Conservation (phyloP, 1,140 invertebrate genomes). For the Anoplophora glabripennis region DNA sequence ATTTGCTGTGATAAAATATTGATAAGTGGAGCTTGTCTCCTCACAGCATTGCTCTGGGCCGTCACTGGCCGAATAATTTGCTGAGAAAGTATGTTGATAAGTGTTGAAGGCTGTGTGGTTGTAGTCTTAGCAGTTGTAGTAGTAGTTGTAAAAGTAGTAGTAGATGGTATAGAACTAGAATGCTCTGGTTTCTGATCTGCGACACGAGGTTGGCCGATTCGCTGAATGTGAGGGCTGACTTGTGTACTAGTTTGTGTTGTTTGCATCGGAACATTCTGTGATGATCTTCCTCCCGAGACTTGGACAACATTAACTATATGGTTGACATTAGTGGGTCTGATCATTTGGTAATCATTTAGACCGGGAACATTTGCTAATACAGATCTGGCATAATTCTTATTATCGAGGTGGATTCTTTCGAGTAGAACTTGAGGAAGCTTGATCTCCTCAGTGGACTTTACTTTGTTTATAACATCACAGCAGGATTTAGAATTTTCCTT, state of each 20-base stretch:
- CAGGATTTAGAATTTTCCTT: conserved; percentile 3
- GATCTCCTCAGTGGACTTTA: not conserved
- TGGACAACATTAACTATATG: conserved; percentile 61
- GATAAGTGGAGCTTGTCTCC: conserved; percentile 34
- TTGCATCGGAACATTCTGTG: conserved; percentile 31
- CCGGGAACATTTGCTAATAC: conserved; percentile 54
- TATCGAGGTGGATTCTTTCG: not conserved
- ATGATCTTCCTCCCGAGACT: conserved; percentile 45
- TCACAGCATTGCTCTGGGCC: conserved; percentile 18
- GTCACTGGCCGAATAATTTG: conserved; percentile 38
- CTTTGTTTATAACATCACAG: conserved; percentile 3
- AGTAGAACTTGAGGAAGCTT: not conserved
- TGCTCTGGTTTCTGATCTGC: conserved; percentile 36
- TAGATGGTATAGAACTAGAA: conserved; percentile 42
- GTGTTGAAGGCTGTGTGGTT: conserved; percentile 42
- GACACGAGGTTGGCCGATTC: conserved; percentile 47
- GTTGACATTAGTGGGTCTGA: conserved; percentile 53
- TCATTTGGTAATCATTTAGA: conserved; percentile 56
- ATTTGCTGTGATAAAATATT: conserved; percentile 47
- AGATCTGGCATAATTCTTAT: conserved; percentile 19
- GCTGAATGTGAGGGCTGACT: conserved; percentile 50
- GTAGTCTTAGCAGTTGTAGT: conserved; percentile 25
- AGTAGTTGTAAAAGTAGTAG: conserved; percentile 34
- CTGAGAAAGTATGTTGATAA: conserved; percentile 48
- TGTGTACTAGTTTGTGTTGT: conserved; percentile 46